Evolutionary conservation across 2,888 invertebrate genomes (phyloP), one percentile per base, ranked within the genome.

Genomic region (Phaedon cochleariae): DNA sequence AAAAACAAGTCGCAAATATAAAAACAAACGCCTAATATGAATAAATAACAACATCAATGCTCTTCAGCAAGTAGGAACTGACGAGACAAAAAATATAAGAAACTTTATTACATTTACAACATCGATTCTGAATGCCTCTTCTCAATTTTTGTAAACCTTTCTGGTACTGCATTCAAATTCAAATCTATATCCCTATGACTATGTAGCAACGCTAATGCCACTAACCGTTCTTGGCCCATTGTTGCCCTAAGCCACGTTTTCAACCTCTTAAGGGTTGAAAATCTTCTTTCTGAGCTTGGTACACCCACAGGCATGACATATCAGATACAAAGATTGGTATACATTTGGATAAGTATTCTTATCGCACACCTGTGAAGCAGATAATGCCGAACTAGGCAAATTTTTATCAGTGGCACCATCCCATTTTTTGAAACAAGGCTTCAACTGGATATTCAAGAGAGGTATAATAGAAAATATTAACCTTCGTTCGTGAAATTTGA

Each of bases 191-290:
- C 48, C 10, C 48, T 48, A 10, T 48, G 48, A 48, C 15, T 48
- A 48, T 48, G 48, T 48, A 48, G 48, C 48, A 48, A 48, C 20
- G 48, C 48, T 48, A 48, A 48, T 48, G 20, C 48, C 48, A 48
- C 48, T 10, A 51, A 51, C 51, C 51, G 21, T 10, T 51, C 10
- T 51, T 51, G 51, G 51, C 26, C 21, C n/a, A n/a, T n/a, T n/a
- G n/a, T n/a, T n/a, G n/a, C n/a, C n/a, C n/a, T n/a, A n/a, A n/a
- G n/a, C n/a, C n/a, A n/a, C n/a, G n/a, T n/a, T n/a, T n/a, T n/a
- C n/a, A n/a, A n/a, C n/a, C n/a, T n/a, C n/a, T n/a, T n/a, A n/a
- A n/a, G n/a, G n/a, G n/a, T n/a, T n/a, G n/a, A n/a, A n/a, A n/a
- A n/a, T n/a, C n/a, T n/a, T 21, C 18, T 51, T 51, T 21, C 51